phyloP scores from a whole-genome alignment of 1,140 invertebrate species.

The Drosophila varians region DNA sequence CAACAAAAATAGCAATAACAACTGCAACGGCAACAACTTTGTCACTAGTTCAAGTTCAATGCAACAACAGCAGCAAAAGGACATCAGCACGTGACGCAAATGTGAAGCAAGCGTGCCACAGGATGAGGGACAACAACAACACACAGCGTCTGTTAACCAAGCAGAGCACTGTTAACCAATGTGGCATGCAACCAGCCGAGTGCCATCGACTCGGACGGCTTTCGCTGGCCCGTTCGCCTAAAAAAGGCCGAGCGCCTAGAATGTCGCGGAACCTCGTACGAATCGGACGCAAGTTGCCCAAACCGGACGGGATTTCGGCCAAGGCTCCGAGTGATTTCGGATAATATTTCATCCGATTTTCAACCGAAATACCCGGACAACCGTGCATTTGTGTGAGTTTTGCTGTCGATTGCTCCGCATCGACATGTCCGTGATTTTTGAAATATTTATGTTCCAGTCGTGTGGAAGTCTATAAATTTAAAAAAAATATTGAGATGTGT shows the following conservation, averaged over 20 bases:
- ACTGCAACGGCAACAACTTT: conserved; percentile 37
- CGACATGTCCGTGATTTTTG: conserved; percentile 21
- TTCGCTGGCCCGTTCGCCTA: not conserved
- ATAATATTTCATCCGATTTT: conserved; percentile 39
- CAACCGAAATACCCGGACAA: not conserved
- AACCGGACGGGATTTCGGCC: conserved; percentile 8
- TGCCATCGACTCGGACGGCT: not conserved
- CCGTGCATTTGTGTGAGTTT: conserved; percentile 14
- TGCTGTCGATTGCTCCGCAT: not conserved
- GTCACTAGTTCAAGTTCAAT: conserved; percentile 64
- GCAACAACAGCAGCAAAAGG: conserved; percentile 48
- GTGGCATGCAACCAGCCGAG: conserved; percentile 6
- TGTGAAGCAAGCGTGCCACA: conserved; percentile 29
- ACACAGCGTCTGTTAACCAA: conserved; percentile 3
- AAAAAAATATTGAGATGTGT: conserved; percentile 9
- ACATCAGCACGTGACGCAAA: conserved; percentile 48
- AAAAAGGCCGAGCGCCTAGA: conserved; percentile 36
- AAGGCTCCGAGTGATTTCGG: conserved; percentile 19
- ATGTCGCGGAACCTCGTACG: conserved; percentile 60
- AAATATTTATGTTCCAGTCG: conserved; percentile 20
- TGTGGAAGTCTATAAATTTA: conserved; percentile 28
- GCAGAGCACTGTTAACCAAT: conserved; percentile 33
- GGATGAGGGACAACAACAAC: conserved; percentile 16
- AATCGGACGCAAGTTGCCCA: conserved; percentile 41
- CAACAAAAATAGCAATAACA: conserved; percentile 13